Conservation (phyloP, 2,797 vertebrate species). For the Pseudochirops corinnae region DNA sequence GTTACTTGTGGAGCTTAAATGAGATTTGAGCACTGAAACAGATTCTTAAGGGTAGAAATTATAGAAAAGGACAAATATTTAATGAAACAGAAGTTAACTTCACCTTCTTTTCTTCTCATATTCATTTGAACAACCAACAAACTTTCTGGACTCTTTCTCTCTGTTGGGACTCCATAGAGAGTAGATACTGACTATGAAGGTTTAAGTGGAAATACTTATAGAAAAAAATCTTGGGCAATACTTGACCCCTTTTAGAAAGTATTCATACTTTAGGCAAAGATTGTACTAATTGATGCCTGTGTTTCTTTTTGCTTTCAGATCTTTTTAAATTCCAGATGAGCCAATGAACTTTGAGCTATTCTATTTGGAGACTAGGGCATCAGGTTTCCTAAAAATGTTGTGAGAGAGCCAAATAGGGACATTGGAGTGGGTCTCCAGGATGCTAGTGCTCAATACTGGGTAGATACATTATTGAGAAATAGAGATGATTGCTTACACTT, state of each 20-base stretch:
- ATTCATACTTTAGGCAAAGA: neutral
- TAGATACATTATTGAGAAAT: neutral
- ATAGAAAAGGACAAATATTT: neutral
- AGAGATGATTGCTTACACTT: neutral
- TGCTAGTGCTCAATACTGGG: neutral
- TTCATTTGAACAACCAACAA: neutral
- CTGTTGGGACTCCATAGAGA: no score
- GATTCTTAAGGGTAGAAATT: conserved; percentile 15
- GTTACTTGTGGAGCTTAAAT: neutral
- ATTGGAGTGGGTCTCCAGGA: neutral
- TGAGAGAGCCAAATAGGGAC: neutral
- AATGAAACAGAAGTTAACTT: neutral
- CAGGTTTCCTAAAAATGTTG: neutral
- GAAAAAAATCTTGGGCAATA: neutral
- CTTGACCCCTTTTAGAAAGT: neutral
- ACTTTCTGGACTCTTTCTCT: neutral
- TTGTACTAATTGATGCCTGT: neutral
- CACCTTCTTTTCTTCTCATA: neutral
- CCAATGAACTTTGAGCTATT: neutral
- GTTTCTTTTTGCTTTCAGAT: neutral
- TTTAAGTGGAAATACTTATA: neutral
- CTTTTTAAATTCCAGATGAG: neutral
- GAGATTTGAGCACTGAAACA: neutral
- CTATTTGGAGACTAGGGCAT: neutral
- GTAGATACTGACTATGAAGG: neutral